Evolutionary conservation across 2,888 invertebrate species (phyloP).

Genomic region (Caenorhabditis wallacei): DNA sequence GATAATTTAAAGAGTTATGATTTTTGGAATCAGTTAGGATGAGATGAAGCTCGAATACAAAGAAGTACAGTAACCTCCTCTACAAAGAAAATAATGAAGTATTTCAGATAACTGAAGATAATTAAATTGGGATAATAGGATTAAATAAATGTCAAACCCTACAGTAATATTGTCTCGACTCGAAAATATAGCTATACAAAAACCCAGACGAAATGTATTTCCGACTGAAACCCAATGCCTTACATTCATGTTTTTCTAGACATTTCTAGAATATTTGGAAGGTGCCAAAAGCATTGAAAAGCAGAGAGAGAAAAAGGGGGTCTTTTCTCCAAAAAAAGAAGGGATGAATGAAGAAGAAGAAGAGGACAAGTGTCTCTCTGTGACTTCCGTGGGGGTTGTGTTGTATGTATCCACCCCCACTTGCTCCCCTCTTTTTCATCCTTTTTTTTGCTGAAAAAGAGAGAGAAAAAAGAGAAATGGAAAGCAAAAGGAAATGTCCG

Average conservation of each 20-base stretch:
- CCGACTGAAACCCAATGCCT: too few species aligned
- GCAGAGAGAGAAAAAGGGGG: not conserved
- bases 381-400: constrained; percentile 47
- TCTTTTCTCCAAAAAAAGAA: constrained; percentile 11
- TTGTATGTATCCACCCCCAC: constrained; percentile 51
- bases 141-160: too few species aligned
- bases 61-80: too few species aligned
- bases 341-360: constrained; percentile 4
- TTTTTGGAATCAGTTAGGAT: too few species aligned
- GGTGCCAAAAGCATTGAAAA: constrained; percentile 9
- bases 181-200: too few species aligned
- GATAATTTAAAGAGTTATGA: too few species aligned
- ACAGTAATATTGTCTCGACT: too few species aligned
- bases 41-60: too few species aligned
- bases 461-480: constrained; percentile 8
- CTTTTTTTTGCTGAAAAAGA: constrained; percentile 26
- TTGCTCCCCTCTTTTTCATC: constrained; percentile 15
- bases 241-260: not conserved
- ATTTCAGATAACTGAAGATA: too few species aligned
- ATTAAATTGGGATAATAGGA: too few species aligned
- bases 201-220: too few species aligned
- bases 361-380: constrained; percentile 46
- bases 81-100: too few species aligned
- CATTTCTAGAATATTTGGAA: constrained; percentile 12
- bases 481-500: constrained; percentile 45